Conservation (phyloP, 1,140 invertebrate species). For the Globodera rostochiensis region DNA sequence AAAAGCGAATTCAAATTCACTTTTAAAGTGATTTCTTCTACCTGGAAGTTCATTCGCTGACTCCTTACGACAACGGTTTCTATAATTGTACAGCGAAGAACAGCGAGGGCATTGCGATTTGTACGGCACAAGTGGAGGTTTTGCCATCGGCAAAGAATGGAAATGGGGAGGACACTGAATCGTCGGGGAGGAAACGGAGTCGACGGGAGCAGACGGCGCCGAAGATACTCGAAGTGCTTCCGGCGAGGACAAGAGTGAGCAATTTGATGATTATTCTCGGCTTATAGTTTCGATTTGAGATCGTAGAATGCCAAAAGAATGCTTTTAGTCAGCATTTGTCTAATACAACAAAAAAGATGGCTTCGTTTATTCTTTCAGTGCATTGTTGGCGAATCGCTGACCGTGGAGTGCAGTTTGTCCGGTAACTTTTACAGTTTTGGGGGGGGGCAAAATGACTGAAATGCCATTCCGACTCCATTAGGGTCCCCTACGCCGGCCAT, state of each 20-base stretch:
- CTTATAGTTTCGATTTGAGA: neutral
- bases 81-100: slow-evolving; percentile 65
- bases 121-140: slow-evolving; percentile 56
- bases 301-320: slow-evolving; percentile 20
- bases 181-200: slow-evolving; percentile 43
- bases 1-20: neutral
- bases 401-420: slow-evolving; percentile 58
- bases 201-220: slow-evolving; percentile 54
- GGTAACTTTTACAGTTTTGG: slow-evolving; percentile 12
- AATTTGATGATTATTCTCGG: slow-evolving; percentile 14
- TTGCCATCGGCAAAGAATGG: slow-evolving; percentile 9
- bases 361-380: slow-evolving; percentile 31
- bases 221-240: slow-evolving; percentile 60
- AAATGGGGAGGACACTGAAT: slow-evolving; percentile 23
- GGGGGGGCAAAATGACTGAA: neutral
- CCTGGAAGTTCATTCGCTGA: slow-evolving; percentile 62
- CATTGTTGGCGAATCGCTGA: slow-evolving; percentile 44
- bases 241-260: slow-evolving; percentile 44
- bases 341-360: too few relatives aligned
- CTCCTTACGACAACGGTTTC: slow-evolving; percentile 54
- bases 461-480: neutral
- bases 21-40: slow-evolving; percentile 57
- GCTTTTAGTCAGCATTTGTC: too few relatives aligned
- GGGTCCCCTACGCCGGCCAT: slow-evolving; percentile 50
- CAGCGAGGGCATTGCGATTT: slow-evolving; percentile 56